Base-by-base conservation (phyloP, 2,113 vertebrate genomes). In the Electrona antarctica region DNA sequence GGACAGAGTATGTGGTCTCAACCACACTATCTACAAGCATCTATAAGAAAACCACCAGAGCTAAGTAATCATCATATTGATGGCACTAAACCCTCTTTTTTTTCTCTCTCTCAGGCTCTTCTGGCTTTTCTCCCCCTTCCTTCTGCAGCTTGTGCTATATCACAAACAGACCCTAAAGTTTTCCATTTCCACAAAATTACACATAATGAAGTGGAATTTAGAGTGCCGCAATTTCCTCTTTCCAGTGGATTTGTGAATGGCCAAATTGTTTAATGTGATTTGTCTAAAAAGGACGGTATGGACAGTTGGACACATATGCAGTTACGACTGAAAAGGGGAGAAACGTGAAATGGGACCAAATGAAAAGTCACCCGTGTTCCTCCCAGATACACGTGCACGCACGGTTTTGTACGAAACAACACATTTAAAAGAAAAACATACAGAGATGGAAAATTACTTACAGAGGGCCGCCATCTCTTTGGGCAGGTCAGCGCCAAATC, bases 391-490 rank as follows among this genome's bases (percentile, higher is more conserved):
- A 45, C 49, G 55, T n/a, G 54, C 29, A 21, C 67, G 75, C 61
- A 60, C 45, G 52, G 47, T 48, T 64, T 74, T 70, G 13, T n/a
- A 8, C 7, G 13, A 13, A 45, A 41, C 47, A 7, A 47, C 6
- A 50, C 5, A 13, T 46, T 21, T 21, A 46, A 62, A 10, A 57
- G 7, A 2, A 21, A 21, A 21, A 21, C 21, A 21, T 21, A 21
- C 4, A 63, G 47, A 33, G 4, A 13, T 6, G 15, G 67, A 73
- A 72, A 79, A 71, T 66, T 61, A 97, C 96, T 97, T 89, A 97
- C 96, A 96, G 85, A 97, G 91, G 60, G 96, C 96, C 2, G 95
- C 96, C 96, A 97, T 97, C 89, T 97, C 96, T 93, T 96, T 96
- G 79, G 95, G 95, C 67, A 97, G 94, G 93, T 97, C 96, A 7